These are phyloP conservation scores for Cyanistes caeruleus DNA, from an alignment of 2,113 vertebrate species.

Conservation along the genomic window DNA sequence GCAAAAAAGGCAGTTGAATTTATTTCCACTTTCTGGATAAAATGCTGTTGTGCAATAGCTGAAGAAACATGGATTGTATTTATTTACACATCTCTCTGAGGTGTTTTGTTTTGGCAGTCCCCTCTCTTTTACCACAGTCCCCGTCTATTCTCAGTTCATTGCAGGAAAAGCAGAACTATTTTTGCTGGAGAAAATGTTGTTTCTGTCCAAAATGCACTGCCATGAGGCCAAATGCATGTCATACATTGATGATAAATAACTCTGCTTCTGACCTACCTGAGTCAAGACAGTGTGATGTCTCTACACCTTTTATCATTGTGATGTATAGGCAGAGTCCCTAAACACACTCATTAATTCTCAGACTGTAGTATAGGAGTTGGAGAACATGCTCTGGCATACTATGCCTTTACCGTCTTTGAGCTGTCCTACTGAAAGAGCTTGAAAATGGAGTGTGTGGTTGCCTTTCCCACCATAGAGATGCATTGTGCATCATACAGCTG, in stretches of 20 bases:
- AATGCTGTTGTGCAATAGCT: background rate
- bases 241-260: background rate
- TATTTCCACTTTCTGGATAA: background rate
- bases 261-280: background rate
- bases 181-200: background rate
- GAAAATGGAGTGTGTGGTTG: background rate
- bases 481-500: background rate
- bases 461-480: no score
- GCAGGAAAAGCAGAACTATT: background rate
- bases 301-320: background rate
- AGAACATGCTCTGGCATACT: background rate
- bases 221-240: background rate
- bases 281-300: background rate
- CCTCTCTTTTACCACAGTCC: rapidly evolving
- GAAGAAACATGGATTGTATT: background rate
- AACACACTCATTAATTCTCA: background rate
- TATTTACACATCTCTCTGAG: background rate
- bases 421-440: background rate
- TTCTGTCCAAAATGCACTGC: background rate
- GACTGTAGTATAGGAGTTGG: background rate
- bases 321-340: background rate
- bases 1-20: background rate
- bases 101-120: background rate
- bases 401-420: background rate
- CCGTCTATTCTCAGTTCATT: background rate